Conservation (phyloP, 2,113 vertebrate genomes). For the Seriola quinqueradiata region DNA sequence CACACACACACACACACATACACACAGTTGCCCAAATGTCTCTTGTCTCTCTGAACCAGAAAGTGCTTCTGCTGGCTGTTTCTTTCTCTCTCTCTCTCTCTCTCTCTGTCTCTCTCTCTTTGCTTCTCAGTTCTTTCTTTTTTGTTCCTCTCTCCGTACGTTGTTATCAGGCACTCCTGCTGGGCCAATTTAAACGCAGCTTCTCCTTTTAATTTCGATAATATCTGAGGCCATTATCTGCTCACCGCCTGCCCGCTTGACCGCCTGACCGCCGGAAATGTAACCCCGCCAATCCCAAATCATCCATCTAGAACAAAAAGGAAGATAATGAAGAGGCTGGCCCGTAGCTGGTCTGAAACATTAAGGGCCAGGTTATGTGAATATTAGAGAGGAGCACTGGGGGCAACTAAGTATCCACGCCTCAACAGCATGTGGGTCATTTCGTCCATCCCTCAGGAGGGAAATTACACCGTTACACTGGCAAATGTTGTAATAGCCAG, state of each 20-base stretch:
- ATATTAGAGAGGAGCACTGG: slow-evolving; percentile 54
- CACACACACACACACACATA: neutral
- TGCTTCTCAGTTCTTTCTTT: slow-evolving; percentile 32
- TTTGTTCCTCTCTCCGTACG: slow-evolving; percentile 7
- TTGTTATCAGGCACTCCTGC: slow-evolving; percentile 60
- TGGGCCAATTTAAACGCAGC: slow-evolving; percentile 56
- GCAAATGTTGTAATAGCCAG: slow-evolving; percentile 55
- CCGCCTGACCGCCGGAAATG: slow-evolving; percentile 44
- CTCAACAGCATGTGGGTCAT: slow-evolving; percentile 39
- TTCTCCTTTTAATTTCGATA: slow-evolving; percentile 67
- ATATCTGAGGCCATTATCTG: slow-evolving; percentile 67
- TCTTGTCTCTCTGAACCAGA: slow-evolving; percentile 49
- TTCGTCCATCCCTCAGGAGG: slow-evolving; percentile 53
- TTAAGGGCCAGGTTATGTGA: slow-evolving; percentile 61
- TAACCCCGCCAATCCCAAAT: slow-evolving; percentile 58
- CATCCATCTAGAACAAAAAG: slow-evolving; percentile 62
- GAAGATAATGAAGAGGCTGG: slow-evolving; percentile 69
- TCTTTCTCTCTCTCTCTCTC: slow-evolving; percentile 16
- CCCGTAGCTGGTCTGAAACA: slow-evolving; percentile 30
- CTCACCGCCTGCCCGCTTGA: slow-evolving; percentile 43
- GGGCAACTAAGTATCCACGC: slow-evolving; percentile 38
- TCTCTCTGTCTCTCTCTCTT: slow-evolving; percentile 22
- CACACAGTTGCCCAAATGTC: slow-evolving; percentile 29
- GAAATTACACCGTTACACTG: slow-evolving; percentile 36
- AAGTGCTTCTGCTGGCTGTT: slow-evolving; percentile 42